Percentiles rank a stretch among this genome's conserved stretches.
phyloP scores from a whole-genome alignment of 53 echinoderm and acorn worm genomes.

The Holothuria scabra region DNA sequence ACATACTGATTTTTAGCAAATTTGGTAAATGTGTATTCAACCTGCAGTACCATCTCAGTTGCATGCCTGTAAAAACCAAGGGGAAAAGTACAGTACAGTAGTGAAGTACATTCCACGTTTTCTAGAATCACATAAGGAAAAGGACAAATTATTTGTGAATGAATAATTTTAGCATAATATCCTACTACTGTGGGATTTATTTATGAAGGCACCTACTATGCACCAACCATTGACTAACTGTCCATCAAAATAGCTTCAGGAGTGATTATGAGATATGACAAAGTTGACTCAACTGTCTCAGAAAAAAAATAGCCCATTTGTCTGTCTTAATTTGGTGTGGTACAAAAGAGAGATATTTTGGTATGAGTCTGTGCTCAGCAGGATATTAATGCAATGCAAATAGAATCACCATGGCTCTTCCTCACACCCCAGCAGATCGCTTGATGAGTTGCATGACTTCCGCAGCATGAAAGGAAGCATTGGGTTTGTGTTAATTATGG shows the following conservation, averaged over 20 bases:
- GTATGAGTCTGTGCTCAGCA: conserved; percentile 1
- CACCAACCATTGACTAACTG: neutral
- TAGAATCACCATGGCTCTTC: neutral
- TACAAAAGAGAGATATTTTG: conserved; percentile 8
- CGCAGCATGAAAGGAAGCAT: no score
- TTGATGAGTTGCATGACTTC: neutral
- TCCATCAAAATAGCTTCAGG: conserved; percentile 1
- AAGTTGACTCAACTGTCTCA: neutral
- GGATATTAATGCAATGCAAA: conserved; percentile 40
- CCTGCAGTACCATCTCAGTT: no score
- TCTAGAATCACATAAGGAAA: no score
- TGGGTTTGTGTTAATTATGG: no score
- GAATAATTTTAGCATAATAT: conserved; percentile 10
- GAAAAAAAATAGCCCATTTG: neutral
- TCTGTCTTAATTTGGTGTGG: conserved; percentile 8
- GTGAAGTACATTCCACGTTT: no score
- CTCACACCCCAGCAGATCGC: conserved; percentile 10
- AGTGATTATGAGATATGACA: conserved; percentile 18
- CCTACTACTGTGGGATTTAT: neutral
- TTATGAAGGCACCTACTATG: neutral
- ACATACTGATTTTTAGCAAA: no score
- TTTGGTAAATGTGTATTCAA: no score
- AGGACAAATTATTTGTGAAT: no score
- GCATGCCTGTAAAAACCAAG: no score
- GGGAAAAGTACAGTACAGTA: no score